phyloP scores from a whole-genome alignment of 1,140 invertebrate genomes.

The Copidosoma floridanum region DNA sequence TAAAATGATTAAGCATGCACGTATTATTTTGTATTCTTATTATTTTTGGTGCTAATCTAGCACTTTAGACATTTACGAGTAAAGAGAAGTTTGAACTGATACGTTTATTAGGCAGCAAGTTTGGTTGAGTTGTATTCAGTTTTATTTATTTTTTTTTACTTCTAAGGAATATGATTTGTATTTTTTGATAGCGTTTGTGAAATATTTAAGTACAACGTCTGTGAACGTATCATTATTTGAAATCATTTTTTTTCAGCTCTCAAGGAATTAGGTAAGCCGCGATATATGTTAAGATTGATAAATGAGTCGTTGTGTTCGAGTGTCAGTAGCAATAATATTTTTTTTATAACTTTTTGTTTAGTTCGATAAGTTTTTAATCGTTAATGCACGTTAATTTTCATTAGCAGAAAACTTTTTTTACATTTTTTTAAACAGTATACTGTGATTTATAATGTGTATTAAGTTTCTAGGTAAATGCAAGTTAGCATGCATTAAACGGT shows the following conservation, averaged over 20 bases:
- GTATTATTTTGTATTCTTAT: conserved; percentile 44
- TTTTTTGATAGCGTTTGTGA: conserved; percentile 21
- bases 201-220: conserved; percentile 3
- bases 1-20: conserved; percentile 42
- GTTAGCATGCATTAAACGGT: conserved; percentile 39
- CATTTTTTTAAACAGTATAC: no score
- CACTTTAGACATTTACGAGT: conserved; percentile 7
- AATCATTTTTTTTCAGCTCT: conserved; percentile 53
- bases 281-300: conserved; percentile 41
- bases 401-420: no score
- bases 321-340: conserved; percentile 38
- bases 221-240: conserved; percentile 15
- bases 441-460: no score
- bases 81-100: conserved; percentile 23
- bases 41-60: conserved; percentile 6
- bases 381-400: no score
- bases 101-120: background rate
- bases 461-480: conserved; percentile 1
- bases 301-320: conserved; percentile 44
- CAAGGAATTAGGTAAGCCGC: conserved; percentile 57
- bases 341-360: conserved; percentile 32
- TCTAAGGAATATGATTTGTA: conserved; percentile 32
- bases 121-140: conserved; percentile 13
- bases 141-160: conserved; percentile 28
- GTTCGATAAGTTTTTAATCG: conserved; percentile 11